phyloP scores from a whole-genome alignment of 2,888 invertebrate genomes.

The Toxonevra muliebris region DNA sequence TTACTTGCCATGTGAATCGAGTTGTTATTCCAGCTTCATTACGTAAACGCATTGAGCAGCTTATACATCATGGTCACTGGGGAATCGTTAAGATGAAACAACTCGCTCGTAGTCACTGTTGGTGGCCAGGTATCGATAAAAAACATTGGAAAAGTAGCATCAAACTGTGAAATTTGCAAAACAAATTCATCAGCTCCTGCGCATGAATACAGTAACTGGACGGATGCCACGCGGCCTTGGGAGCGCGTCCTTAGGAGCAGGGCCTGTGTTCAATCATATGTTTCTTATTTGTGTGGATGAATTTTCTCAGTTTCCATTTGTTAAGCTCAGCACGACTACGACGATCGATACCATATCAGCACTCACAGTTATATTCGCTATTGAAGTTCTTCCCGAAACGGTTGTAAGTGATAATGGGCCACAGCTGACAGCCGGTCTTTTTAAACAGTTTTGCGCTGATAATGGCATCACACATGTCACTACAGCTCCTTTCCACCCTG shows the following conservation, averaged over 20 bases:
- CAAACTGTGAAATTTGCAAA: too few relatives aligned
- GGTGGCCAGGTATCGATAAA: too few relatives aligned
- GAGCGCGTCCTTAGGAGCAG: too few relatives aligned
- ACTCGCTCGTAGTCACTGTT: too few relatives aligned
- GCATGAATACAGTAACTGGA: too few relatives aligned
- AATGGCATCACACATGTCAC: slow-evolving; percentile 45
- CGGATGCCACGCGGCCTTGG: too few relatives aligned
- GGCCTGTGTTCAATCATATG: slow-evolving; percentile 47
- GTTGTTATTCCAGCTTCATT: slow-evolving; percentile 26
- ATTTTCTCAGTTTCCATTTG: slow-evolving; percentile 34
- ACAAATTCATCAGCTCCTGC: too few relatives aligned
- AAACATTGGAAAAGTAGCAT: too few relatives aligned
- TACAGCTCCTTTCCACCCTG: slow-evolving; percentile 42
- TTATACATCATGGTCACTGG: slow-evolving; percentile 32
- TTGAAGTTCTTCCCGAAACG: slow-evolving; percentile 43
- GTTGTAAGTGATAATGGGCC: slow-evolving; percentile 47
- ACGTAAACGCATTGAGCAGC: slow-evolving; percentile 12
- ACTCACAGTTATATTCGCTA: slow-evolving; percentile 43
- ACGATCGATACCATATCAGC: slow-evolving; percentile 35
- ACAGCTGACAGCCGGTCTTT: slow-evolving; percentile 41
- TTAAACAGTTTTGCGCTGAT: slow-evolving; percentile 40
- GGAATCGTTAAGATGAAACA: slow-evolving; percentile 28
- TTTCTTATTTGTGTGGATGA: slow-evolving; percentile 38
- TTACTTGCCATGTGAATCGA: slow-evolving; percentile 28
- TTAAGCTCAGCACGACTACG: slow-evolving; percentile 29